A percentile compares a stretch with the other conserved stretches of the same genome.
Evolutionary conservation across 2,888 invertebrate species (phyloP).

Genomic region (Masnerella sp.): DNA sequence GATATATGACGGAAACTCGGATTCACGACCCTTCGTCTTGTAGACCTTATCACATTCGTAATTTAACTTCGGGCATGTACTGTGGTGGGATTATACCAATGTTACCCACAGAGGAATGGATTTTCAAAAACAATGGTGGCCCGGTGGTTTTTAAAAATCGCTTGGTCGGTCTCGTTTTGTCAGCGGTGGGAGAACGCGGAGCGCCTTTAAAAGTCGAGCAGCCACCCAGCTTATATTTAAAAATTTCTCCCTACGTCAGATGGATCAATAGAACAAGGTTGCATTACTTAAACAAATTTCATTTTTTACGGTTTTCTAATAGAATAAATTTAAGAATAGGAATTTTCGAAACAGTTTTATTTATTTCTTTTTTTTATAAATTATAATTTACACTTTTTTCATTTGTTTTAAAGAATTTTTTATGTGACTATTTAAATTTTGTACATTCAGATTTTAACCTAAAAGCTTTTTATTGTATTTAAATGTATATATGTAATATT

Average conservation of each 20-base stretch:
- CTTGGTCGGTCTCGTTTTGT: slow-evolving; percentile 1
- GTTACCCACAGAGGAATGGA: not conserved
- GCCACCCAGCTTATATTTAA: not conserved
- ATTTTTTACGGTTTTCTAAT: too few relatives aligned
- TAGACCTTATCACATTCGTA: not conserved
- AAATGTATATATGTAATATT: too few relatives aligned
- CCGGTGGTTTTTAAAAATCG: not conserved
- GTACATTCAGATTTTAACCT: not conserved
- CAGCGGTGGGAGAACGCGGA: not conserved
- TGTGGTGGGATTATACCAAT: not conserved
- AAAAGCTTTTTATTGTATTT: too few relatives aligned
- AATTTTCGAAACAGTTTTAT: too few relatives aligned
- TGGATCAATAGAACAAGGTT: not conserved
- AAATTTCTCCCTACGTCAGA: not conserved
- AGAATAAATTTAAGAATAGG: too few relatives aligned
- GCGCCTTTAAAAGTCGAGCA: not conserved
- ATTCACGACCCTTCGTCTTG: not conserved
- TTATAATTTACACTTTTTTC: not conserved
- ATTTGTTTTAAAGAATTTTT: not conserved
- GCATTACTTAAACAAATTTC: not conserved
- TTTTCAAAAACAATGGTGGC: not conserved
- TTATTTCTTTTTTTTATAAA: not conserved
- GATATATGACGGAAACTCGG: not conserved
- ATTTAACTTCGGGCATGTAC: not conserved
- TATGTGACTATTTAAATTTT: not conserved